phyloP scores from a whole-genome alignment of 2,797 vertebrate species.

The Hippoglossus hippoglossus region DNA sequence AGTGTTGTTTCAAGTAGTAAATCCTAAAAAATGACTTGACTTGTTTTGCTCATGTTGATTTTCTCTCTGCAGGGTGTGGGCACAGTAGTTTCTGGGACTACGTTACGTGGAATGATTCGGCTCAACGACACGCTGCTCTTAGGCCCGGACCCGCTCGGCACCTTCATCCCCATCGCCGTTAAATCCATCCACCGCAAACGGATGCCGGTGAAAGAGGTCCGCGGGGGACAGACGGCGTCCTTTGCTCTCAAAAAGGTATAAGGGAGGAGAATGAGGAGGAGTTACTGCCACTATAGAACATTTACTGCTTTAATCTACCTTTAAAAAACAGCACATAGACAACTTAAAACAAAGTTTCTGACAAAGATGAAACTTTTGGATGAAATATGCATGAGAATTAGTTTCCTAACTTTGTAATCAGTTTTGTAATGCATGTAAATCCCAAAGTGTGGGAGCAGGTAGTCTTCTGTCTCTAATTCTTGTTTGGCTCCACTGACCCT shows the following conservation, averaged over 20 bases:
- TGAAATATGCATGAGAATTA: constrained; percentile 24
- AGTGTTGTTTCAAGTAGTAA: too few species aligned
- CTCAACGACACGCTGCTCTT: constrained; percentile 95
- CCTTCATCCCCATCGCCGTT: constrained; percentile 94
- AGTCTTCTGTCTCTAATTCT: constrained; percentile 13
- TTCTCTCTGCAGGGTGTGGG: constrained; percentile 89
- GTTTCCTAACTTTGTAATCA: constrained; percentile 27
- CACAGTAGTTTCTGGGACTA: constrained; percentile 97
- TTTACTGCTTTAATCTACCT: neutral
- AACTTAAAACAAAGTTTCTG: neutral
- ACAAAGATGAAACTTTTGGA: constrained; percentile 6
- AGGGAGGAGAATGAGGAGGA: neutral
- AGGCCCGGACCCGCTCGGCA: constrained; percentile 94
- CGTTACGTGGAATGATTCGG: constrained; percentile 93
- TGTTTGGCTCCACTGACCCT: constrained; percentile 13
- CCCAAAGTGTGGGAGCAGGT: constrained; percentile 11
- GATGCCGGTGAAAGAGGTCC: constrained; percentile 97
- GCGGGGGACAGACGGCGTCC: constrained; percentile 96
- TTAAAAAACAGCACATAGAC: neutral
- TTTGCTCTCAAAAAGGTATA: constrained; percentile 96
- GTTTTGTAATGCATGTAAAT: constrained; percentile 33
- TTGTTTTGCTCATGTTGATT: neutral
- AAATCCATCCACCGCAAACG: constrained; percentile 98
- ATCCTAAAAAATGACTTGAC: neutral
- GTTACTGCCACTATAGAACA: neutral